Percentiles rank a stretch among this genome's conserved stretches.
phyloP scores from a whole-genome alignment of 1,140 invertebrate genomes.

The Polypedilum vanderplanki region DNA sequence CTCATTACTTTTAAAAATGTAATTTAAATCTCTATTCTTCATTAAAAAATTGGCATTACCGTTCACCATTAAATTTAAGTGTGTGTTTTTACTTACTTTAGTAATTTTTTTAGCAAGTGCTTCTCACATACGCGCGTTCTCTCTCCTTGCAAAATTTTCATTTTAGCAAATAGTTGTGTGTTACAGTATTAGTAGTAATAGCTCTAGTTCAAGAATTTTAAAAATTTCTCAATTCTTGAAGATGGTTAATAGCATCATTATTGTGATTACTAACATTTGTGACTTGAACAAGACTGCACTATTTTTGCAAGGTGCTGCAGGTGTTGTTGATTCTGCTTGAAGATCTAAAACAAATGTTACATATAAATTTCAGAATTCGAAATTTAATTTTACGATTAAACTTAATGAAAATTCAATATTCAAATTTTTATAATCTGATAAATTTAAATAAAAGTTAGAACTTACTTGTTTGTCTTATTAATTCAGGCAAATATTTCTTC shows the following conservation, averaged over 20 bases:
- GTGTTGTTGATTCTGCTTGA: neutral
- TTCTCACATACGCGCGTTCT: too few relatives aligned
- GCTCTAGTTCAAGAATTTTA: neutral
- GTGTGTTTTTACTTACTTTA: too few relatives aligned
- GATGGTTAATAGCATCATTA: neutral
- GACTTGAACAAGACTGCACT: neutral
- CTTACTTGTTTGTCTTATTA: conserved; percentile 62
- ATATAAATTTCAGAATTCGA: neutral
- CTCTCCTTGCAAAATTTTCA: too few relatives aligned
- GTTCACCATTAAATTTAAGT: neutral
- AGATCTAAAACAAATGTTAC: neutral
- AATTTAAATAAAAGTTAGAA: neutral
- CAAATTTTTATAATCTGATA: too few relatives aligned
- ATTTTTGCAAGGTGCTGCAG: neutral
- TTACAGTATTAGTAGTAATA: neutral
- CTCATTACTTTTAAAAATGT: neutral
- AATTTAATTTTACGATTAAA: too few relatives aligned
- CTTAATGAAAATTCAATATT: too few relatives aligned
- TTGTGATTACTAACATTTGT: conserved; percentile 15
- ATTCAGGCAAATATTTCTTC: conserved; percentile 87
- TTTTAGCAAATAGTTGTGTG: neutral
- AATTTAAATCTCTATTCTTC: neutral
- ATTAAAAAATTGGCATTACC: conserved; percentile 18
- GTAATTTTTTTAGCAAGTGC: too few relatives aligned
- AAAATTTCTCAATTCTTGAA: conserved; percentile 1